These are phyloP conservation scores for Phenganax marumi DNA, from an alignment of 92 coral and sea anemone genomes.

Conservation along the genomic window DNA sequence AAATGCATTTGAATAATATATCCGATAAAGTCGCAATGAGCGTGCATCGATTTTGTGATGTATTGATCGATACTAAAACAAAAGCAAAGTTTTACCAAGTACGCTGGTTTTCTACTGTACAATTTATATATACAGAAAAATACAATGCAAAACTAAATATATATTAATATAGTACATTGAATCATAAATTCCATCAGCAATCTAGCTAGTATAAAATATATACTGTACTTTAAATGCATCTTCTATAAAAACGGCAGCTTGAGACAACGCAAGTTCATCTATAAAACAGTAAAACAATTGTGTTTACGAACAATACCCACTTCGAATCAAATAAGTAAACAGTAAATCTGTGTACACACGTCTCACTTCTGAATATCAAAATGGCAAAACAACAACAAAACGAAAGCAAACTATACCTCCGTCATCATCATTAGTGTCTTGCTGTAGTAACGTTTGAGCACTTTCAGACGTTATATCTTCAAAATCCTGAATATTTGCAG, in stretches of 20 bases:
- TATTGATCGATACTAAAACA: slow-evolving; percentile 79
- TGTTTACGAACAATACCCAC: no score
- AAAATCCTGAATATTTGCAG: slow-evolving; percentile 16
- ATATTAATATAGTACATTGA: no score
- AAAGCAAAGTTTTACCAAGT: background rate
- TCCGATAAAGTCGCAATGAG: slow-evolving; percentile 77
- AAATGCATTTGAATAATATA: slow-evolving; percentile 73
- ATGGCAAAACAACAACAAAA: background rate
- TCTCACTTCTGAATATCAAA: background rate
- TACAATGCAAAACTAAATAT: no score
- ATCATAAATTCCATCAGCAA: background rate
- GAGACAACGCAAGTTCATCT: slow-evolving; percentile 60
- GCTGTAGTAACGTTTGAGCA: background rate
- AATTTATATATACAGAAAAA: no score
- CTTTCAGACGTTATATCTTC: slow-evolving; percentile 5
- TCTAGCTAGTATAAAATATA: background rate
- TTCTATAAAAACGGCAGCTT: slow-evolving; percentile 94
- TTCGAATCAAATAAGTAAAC: background rate
- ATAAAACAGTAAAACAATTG: background rate
- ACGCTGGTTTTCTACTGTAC: no score
- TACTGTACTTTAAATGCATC: slow-evolving; percentile 78
- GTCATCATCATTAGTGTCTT: background rate
- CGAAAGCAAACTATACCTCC: slow-evolving; percentile 2
- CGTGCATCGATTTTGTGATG: slow-evolving; percentile 90
- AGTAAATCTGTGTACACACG: no score